Base-by-base conservation (phyloP, 2,113 vertebrate genomes). In the Dipodomys spectabilis region DNA sequence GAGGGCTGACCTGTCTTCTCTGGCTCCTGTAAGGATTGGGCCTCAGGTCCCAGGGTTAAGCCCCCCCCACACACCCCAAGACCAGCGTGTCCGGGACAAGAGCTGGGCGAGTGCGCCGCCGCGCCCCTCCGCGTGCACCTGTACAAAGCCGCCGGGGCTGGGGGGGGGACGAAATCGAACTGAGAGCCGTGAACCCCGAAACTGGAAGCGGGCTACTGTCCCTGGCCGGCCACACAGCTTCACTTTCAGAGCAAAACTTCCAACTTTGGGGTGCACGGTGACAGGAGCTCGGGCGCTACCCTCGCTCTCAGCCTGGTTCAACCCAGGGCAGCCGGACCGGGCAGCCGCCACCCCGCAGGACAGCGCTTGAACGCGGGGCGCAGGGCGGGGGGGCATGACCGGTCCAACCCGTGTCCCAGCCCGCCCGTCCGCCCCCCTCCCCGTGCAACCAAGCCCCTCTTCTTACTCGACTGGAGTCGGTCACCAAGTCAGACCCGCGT, bases 261-360 rank as follows among this genome's bases (percentile, higher is more conserved):
- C 64, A 89, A 95, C 94, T 96, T 88, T 12, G 4, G 13, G 64
- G 60, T 27, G 83, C 94, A 78, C 0, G 15, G 22, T 9, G 69
- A 32, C 7, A 15, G 11, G 6, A 5, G 15, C 32, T 20, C 44
- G 1, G 28, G 45, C 30, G 25, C 30, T 19, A 20, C 32, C 35
- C 80, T 19, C 64, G 9, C 32, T 25, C 5, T 49, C 2, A 86
- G 22, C n/a, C 5, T 1, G 57, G 44, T 53, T 44, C 4, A 60
- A 28, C 25, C 11, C 13, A n/a, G 16, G 73, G 35, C 45, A 32
- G 27, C n/a, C 57, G 5, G 7, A 44, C 27, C 39, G 49, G 11
- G 20, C 78, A 68, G 71, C 45, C 19, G 69, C 28, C 60, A 15
- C 39, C 71, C 86, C 18, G 6, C 4, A 0, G 4, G 57, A 30